Conservation (phyloP, 2,113 vertebrate species). For the Indicator maculatus region DNA sequence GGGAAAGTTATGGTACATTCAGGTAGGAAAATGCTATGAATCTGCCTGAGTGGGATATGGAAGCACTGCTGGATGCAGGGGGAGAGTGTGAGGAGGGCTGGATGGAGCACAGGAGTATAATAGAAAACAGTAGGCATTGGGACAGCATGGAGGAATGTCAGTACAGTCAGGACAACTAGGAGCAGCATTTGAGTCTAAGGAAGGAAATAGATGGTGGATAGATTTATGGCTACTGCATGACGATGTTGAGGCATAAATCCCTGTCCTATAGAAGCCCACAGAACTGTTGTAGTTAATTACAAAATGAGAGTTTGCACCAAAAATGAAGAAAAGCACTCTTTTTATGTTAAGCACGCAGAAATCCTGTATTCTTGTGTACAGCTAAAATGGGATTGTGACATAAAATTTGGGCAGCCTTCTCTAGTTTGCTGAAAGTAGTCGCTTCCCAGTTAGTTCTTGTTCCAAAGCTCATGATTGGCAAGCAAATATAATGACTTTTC, state of each 20-base stretch:
- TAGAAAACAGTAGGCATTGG: neutral
- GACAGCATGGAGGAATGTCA: neutral
- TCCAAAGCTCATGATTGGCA: neutral
- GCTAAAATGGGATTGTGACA: neutral
- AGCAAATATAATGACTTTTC: neutral
- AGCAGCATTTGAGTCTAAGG: neutral
- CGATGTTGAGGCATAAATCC: neutral
- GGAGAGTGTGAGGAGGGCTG: neutral
- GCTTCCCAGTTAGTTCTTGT: neutral
- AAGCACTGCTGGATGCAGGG: neutral
- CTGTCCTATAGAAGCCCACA: neutral
- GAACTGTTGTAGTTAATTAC: neutral
- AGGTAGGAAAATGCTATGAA: neutral
- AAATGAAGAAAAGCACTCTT: neutral
- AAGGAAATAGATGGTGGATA: neutral
- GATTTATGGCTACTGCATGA: neutral
- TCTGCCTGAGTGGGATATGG: neutral
- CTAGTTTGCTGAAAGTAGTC: neutral
- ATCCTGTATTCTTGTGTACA: neutral
- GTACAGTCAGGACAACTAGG: neutral
- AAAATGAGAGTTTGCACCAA: neutral
- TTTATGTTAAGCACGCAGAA: neutral
- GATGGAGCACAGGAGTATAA: neutral
- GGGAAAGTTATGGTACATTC: neutral
- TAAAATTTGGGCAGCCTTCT: neutral